Evolutionary conservation across 1,140 invertebrate genomes (phyloP).

Genomic region (Drusus annulatus): DNA sequence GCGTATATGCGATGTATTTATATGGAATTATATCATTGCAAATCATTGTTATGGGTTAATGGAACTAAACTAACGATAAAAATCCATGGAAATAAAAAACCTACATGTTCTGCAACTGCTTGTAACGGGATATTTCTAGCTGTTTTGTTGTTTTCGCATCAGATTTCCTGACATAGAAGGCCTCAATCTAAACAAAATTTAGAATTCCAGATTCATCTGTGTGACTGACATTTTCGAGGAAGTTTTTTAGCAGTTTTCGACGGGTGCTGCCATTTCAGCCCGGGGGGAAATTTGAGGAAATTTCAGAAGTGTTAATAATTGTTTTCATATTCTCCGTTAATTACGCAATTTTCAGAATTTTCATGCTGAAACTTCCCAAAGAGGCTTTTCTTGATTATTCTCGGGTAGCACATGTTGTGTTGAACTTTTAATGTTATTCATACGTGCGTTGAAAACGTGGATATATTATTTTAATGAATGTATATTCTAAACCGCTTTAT

Average conservation of each 20-base stretch:
- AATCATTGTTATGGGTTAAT: too few relatives aligned
- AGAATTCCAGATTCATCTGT: background rate
- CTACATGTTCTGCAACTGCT: too few relatives aligned
- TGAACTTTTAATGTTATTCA: constrained; percentile 11
- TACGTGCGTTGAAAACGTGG: background rate
- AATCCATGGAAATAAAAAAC: too few relatives aligned
- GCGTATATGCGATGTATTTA: too few relatives aligned
- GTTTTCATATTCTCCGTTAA: constrained; percentile 33
- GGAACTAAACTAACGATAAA: too few relatives aligned
- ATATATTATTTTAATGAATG: background rate
- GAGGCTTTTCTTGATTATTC: background rate
- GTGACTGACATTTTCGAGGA: background rate
- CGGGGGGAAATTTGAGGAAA: background rate
- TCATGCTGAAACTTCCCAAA: background rate
- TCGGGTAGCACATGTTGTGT: background rate
- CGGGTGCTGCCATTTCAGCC: too few relatives aligned
- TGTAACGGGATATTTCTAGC: too few relatives aligned
- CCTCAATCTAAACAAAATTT: background rate
- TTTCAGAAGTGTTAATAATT: constrained; percentile 26
- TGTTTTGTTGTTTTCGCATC: too few relatives aligned
- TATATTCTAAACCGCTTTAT: background rate
- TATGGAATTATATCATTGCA: too few relatives aligned
- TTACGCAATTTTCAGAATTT: constrained; percentile 18
- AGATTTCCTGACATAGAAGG: too few relatives aligned
- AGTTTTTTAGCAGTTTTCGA: background rate